Conservation (phyloP, 2,113 vertebrate genomes). For the Notiomystis cincta region DNA sequence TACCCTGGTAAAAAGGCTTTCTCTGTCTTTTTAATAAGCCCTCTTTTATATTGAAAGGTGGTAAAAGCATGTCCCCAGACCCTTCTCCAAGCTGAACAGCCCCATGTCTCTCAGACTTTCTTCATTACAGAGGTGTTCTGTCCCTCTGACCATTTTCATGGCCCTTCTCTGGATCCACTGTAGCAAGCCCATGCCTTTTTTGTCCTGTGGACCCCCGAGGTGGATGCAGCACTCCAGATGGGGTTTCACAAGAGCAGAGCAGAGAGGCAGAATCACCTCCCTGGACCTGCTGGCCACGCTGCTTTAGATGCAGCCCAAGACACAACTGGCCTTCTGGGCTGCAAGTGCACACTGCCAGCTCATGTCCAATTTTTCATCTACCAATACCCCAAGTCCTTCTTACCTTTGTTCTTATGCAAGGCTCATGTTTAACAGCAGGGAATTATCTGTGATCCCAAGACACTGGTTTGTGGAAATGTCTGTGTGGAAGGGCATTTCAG, state of each 20-base stretch:
- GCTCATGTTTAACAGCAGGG: not conserved
- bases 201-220: not conserved
- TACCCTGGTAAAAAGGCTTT: not conserved
- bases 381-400: not conserved
- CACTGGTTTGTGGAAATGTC: not conserved
- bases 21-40: not conserved
- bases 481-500: not conserved
- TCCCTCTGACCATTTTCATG: not conserved
- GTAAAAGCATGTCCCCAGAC: rapidly evolving
- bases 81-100: not conserved
- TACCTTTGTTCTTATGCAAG: not conserved
- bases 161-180: not conserved
- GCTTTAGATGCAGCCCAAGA: not conserved
- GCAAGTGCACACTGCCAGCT: rapidly evolving
- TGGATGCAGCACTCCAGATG: not conserved
- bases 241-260: not conserved
- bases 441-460: not conserved
- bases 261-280: not conserved
- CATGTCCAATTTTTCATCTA: not conserved
- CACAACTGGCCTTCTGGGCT: not conserved
- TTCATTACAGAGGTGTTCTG: not conserved
- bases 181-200: not conserved
- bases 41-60: not conserved
- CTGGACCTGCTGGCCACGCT: rapidly evolving
- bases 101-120: not conserved